A percentile compares a stretch with the other conserved stretches of the same genome.
phyloP scores from a whole-genome alignment of 2,888 invertebrate species.

The Smittia sp. region DNA sequence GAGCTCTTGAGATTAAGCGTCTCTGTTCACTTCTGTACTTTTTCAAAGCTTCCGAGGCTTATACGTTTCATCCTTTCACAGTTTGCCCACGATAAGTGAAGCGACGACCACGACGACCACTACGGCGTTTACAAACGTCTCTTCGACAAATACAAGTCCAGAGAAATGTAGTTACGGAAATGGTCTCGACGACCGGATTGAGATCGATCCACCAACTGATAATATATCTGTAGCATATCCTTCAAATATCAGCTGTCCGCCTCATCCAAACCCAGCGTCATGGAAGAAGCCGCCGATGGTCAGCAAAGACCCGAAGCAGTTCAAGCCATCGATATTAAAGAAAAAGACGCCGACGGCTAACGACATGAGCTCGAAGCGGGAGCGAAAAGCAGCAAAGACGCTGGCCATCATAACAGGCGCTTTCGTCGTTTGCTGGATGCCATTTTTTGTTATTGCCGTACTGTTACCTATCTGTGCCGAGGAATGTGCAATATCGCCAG shows the following conservation, averaged over 20 bases:
- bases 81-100: slow-evolving; percentile 52
- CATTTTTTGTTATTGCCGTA: slow-evolving; percentile 87
- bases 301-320: slow-evolving; percentile 23
- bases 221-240: slow-evolving; percentile 49
- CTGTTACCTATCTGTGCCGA: slow-evolving; percentile 77
- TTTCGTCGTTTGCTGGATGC: slow-evolving; percentile 91
- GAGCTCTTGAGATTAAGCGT: too few relatives aligned
- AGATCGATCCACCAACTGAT: slow-evolving; percentile 58
- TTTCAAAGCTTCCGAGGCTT: background rate
- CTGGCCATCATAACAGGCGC: slow-evolving; percentile 90
- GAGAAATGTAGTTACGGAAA: slow-evolving; percentile 71
- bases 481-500: slow-evolving; percentile 67
- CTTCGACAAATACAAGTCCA: slow-evolving; percentile 72
- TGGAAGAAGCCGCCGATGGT: slow-evolving; percentile 47
- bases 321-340: slow-evolving; percentile 37
- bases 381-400: slow-evolving; percentile 85
- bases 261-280: slow-evolving; percentile 45
- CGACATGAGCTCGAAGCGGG: slow-evolving; percentile 61
- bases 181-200: slow-evolving; percentile 58
- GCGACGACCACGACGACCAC: slow-evolving; percentile 51
- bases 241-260: slow-evolving; percentile 50
- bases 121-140: slow-evolving; percentile 70
- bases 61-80: background rate
- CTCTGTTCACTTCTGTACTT: background rate
- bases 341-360: slow-evolving; percentile 25